Evolutionary conservation across 2,797 vertebrate genomes (phyloP).

Genomic region (Sphenopsis melanotis): DNA sequence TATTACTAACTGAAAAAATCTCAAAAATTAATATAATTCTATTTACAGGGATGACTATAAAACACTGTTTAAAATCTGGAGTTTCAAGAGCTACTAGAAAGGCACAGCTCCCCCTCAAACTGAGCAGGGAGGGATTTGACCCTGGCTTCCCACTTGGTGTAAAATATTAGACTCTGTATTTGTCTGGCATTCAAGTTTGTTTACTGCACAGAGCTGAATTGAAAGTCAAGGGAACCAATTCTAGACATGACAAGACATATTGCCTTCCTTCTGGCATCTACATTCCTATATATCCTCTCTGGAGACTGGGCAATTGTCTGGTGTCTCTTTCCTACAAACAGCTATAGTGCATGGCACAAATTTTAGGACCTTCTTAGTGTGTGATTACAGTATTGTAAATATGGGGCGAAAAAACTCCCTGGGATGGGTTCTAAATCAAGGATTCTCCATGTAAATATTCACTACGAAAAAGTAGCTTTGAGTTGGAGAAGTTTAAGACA

Average conservation of each 20-base stretch:
- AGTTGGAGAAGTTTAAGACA: background rate
- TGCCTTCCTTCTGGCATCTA: background rate
- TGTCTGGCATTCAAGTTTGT: background rate
- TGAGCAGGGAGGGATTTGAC: background rate
- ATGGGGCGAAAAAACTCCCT: background rate
- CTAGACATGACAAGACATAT: background rate
- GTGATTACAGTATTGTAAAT: background rate
- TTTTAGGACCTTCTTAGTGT: background rate
- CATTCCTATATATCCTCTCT: background rate
- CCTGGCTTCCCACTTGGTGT: background rate
- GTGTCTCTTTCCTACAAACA: background rate
- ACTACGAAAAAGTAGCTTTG: background rate
- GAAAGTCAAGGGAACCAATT: background rate
- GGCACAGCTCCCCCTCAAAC: background rate
- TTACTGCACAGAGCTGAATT: background rate
- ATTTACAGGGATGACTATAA: background rate
- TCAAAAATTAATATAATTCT: background rate
- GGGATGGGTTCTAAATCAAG: background rate
- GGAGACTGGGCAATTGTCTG: background rate
- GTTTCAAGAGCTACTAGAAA: background rate
- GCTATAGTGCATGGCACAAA: background rate
- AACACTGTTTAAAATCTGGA: background rate
- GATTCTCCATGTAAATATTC: background rate
- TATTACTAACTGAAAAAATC: background rate
- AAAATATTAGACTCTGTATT: background rate